Conservation (phyloP, 2,888 invertebrate species). For the Homarus gammarus region DNA sequence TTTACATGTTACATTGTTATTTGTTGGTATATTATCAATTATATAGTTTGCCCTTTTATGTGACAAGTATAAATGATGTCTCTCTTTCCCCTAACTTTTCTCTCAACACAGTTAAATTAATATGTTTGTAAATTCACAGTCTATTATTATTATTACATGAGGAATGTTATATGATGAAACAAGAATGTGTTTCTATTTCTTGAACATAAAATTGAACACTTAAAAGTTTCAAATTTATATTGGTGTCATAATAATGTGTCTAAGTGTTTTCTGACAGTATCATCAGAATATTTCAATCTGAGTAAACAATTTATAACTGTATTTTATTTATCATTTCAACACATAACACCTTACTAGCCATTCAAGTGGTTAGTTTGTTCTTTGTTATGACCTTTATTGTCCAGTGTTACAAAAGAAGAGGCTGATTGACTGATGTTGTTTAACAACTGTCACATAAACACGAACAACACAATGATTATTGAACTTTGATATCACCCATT, state of each 20-base stretch:
- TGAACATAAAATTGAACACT: background rate
- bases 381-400: too few species aligned
- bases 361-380: too few species aligned
- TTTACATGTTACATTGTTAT: slow-evolving; percentile 20
- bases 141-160: background rate
- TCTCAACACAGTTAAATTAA: background rate
- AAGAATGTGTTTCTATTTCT: background rate
- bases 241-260: too few species aligned
- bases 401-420: too few species aligned
- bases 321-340: too few species aligned
- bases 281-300: too few species aligned
- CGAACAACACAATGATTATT: background rate
- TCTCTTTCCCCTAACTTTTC: background rate
- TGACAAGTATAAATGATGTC: slow-evolving; percentile 4
- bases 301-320: too few species aligned
- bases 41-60: background rate
- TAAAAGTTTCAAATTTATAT: too few species aligned
- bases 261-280: too few species aligned
- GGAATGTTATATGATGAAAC: background rate
- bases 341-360: too few species aligned
- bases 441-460: too few species aligned
- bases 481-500: background rate
- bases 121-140: background rate
- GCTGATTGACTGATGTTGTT: background rate
- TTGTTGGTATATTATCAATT: slow-evolving; percentile 6